Percentiles rank a stretch among this genome's conserved stretches.
These are phyloP conservation scores for Cheilinus undulatus DNA, from an alignment of 2,113 vertebrate species.

Conservation along the genomic window DNA sequence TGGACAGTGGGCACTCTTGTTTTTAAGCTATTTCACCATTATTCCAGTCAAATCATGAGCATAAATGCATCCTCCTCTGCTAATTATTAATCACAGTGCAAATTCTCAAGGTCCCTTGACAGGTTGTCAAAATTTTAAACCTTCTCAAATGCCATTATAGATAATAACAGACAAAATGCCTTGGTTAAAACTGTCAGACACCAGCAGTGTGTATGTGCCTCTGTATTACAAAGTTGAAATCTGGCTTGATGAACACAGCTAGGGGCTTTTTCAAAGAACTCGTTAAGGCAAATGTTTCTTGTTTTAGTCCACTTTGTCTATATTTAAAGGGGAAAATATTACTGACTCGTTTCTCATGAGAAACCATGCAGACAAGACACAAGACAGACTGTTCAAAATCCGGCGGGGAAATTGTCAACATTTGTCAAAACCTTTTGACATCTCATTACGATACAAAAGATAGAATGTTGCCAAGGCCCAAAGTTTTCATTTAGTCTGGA, in stretches of 20 bases:
- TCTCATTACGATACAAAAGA: too few relatives aligned
- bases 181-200: constrained; percentile 19
- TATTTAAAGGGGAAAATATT: too few relatives aligned
- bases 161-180: constrained; percentile 30
- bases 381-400: too few relatives aligned
- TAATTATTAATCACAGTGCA: constrained; percentile 13
- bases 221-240: not conserved
- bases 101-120: not conserved
- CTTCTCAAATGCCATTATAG: constrained; percentile 18
- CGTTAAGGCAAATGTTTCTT: not conserved
- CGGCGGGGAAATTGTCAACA: too few relatives aligned
- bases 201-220: not conserved
- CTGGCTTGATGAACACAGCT: not conserved
- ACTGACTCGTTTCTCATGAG: not conserved
- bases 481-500: too few relatives aligned
- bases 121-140: constrained; percentile 34
- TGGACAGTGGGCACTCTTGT: not conserved
- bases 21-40: constrained; percentile 1
- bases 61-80: constrained; percentile 8
- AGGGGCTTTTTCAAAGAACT: not conserved
- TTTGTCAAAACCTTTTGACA: too few relatives aligned
- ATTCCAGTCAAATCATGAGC: constrained; percentile 4
- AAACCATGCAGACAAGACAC: not conserved
- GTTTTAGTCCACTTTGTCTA: not conserved
- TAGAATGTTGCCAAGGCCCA: too few relatives aligned